Evolutionary conservation across 2,888 invertebrate genomes (phyloP), one percentile per base, ranked within the genome.

Genomic region (Griposia aprilina): DNA sequence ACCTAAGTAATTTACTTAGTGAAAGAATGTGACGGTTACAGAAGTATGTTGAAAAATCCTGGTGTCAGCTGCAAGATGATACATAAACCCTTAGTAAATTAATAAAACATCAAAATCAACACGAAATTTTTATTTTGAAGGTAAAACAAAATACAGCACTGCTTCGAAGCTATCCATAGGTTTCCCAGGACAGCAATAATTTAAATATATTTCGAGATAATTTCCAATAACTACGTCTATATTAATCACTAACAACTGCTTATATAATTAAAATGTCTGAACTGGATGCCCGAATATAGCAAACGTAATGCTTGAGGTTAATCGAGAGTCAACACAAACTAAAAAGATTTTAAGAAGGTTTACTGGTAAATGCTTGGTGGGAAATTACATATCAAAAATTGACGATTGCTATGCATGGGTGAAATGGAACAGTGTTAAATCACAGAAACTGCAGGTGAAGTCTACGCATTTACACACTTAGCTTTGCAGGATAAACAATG

Each of bases 251-350:
- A 78, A 66, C 20, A 26, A 52, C 52, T 50, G 23, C 45, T 52
- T 71, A 68, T 36, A 55, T 73, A 74, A 73, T 74, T 77, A 67
- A 79, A 65, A 75, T 81, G 11, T 17, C 41, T 78, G 71, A 66
- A 71, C 78, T 87, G n/a, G 41, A 69, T 82, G 72, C 41, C 78
- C 78, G 69, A 83, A 87, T 72, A 79, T 13, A 74, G 82, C n/a
- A 55, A 74, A 52, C 17, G 20, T 71, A 67, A 76, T 62, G 52
- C 15, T 36, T n/a, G 69, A 66, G 45, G n/a, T 76, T 81, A 66
- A 76, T 68, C 30, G 66, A 78, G 80, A 78, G 36, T 52, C 23
- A 55, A 60, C 17, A 59, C 17, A 15, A 63, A 17, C 4, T 45
- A 26, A 6, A 59, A 55, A 41, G 13, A 10, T 36, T 30, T 23